Evolutionary conservation across 2,113 vertebrate species (phyloP).

Genomic region (Corydoras sp.): DNA sequence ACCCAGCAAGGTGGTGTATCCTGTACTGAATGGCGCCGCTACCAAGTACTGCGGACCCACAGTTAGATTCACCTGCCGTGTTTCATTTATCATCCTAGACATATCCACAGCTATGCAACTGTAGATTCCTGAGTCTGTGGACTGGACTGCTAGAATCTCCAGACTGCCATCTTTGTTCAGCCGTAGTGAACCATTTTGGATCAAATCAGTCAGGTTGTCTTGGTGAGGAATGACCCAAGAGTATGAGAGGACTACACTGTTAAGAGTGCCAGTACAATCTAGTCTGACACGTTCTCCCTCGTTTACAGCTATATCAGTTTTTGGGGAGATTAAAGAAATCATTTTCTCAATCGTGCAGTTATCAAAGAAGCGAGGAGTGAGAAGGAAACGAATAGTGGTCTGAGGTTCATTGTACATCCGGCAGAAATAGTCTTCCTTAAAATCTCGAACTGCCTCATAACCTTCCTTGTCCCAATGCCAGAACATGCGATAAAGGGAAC

Average conservation of each 20-base stretch:
- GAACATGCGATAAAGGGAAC: slow-evolving; percentile 76
- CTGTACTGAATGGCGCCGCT: slow-evolving; percentile 78
- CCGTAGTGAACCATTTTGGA: slow-evolving; percentile 67
- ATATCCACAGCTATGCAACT: slow-evolving; percentile 76
- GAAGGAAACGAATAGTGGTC: slow-evolving; percentile 69
- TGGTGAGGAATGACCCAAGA: slow-evolving; percentile 77
- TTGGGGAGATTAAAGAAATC: slow-evolving; percentile 46
- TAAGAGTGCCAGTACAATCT: slow-evolving; percentile 71
- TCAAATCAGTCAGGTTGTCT: slow-evolving; percentile 61
- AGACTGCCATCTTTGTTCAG: slow-evolving; percentile 80
- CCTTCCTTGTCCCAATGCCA: slow-evolving; percentile 76
- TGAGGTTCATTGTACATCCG: slow-evolving; percentile 61
- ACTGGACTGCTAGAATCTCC: slow-evolving; percentile 67
- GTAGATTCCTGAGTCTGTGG: slow-evolving; percentile 81
- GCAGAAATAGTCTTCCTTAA: slow-evolving; percentile 78
- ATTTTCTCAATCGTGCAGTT: slow-evolving; percentile 67
- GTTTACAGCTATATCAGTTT: slow-evolving; percentile 58
- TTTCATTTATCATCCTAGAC: slow-evolving; percentile 71
- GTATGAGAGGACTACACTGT: slow-evolving; percentile 61
- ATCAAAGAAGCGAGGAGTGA: slow-evolving; percentile 68
- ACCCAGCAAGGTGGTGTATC: slow-evolving; percentile 86
- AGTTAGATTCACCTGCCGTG: slow-evolving; percentile 80
- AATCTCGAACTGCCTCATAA: slow-evolving; percentile 76
- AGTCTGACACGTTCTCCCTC: slow-evolving; percentile 71
- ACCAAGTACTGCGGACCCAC: slow-evolving; percentile 60